These are phyloP conservation scores for Ptyas mucosa DNA, from an alignment of 2,113 vertebrate genomes.

Conservation along the genomic window DNA sequence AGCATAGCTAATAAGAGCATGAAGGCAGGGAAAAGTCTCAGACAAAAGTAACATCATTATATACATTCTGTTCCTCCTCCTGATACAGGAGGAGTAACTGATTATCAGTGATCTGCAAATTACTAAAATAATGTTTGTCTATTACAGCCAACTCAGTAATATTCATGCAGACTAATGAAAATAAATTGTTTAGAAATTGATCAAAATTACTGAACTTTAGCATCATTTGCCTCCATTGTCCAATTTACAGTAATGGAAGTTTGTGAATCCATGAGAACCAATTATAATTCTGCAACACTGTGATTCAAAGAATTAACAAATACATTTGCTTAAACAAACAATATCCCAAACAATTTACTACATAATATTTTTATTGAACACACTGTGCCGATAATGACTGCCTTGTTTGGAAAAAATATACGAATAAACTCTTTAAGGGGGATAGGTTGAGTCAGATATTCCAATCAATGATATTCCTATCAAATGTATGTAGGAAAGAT, in stretches of 20 bases:
- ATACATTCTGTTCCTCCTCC: neutral
- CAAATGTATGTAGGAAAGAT: neutral
- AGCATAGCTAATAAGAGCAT: neutral
- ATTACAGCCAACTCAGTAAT: neutral
- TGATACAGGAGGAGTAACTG: neutral
- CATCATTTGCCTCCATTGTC: neutral
- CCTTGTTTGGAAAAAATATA: neutral
- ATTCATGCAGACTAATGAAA: neutral
- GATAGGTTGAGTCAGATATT: neutral
- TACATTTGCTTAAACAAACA: neutral
- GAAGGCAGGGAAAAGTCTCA: neutral
- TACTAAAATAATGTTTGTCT: neutral
- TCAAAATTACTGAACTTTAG: neutral
- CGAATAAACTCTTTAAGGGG: neutral
- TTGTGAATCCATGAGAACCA: neutral
- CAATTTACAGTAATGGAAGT: neutral
- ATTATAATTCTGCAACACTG: neutral
- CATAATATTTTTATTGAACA: neutral
- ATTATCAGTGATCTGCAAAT: neutral
- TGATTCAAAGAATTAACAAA: neutral
- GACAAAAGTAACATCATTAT: neutral
- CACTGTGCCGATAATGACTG: neutral
- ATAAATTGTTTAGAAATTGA: conserved; percentile 16
- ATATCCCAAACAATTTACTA: neutral
- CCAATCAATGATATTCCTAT: neutral